Base-by-base conservation (phyloP, 1,140 invertebrate genomes). In the Hormaphis cornu region DNA sequence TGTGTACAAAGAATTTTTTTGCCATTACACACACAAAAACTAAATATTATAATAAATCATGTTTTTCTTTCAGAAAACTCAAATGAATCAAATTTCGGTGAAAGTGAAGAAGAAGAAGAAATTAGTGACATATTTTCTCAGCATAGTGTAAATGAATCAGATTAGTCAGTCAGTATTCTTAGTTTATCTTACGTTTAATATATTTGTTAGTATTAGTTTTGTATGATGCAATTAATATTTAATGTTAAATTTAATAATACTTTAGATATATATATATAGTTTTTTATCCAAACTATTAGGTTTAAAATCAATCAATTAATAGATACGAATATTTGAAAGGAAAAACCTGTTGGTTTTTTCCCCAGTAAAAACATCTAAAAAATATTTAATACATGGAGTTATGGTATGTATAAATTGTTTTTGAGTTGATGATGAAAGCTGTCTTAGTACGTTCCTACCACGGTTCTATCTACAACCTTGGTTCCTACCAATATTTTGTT, bases 51-150 rank as follows among this genome's bases (percentile, higher is more conserved):
- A 20, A 50, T 22, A 50, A 14, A 50, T 50, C 12, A n/a, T 59
- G 2, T 37, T 33, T 63, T 3, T 9, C 10, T 66, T 66, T 66
- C 35, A 66, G 61, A 66, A 35, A 66, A 66, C 24, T 66, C 61
- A 44, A 66, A 66, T n/a, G 61, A 66, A 48, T 66, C 61, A 66
- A 66, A 66, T 48, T 66, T 66, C 22, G 42, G 12, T n/a, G 61
- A 66, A 33, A 66, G 61, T 20, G 58, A 61, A 28, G 58, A 61
- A 30, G 56, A 61, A 44, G 59, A 63, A 66, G 61, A 66, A 66
- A 66, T 66, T 16, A 66, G 44, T 46, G 61, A 66, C 30, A 48
- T 66, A 35, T 66, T 66, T 50, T 66, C 61, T 50, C 61, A 48
- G 9, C 61, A 46, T 50, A 66, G 42, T 48, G 61, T 66, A 20